Conservation (phyloP, 2,113 vertebrate genomes). For the Corvus cornix region DNA sequence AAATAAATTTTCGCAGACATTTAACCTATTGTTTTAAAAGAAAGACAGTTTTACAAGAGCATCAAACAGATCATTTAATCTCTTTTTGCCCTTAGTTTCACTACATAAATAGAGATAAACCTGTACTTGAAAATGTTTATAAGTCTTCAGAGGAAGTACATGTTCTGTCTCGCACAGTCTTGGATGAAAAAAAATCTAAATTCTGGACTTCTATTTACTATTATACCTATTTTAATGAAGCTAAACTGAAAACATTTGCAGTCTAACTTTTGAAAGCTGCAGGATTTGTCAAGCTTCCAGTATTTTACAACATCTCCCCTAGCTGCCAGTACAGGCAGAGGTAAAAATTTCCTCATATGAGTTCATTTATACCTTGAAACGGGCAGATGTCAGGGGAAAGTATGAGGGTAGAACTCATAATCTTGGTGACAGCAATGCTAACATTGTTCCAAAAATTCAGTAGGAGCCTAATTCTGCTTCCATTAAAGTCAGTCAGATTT, state of each 20-base stretch:
- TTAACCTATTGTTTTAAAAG: not conserved
- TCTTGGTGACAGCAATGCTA: slow-evolving; percentile 29
- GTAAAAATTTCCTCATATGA: slow-evolving; percentile 5
- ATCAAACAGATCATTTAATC: not conserved
- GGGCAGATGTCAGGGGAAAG: slow-evolving; percentile 10
- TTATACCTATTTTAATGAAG: not conserved
- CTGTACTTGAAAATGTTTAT: not conserved
- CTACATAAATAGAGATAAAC: not conserved
- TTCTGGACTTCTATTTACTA: not conserved
- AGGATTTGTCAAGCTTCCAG: slow-evolving; percentile 45
- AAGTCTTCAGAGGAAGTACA: not conserved
- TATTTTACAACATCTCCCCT: not conserved
- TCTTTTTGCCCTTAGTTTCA: not conserved
- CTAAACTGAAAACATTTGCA: slow-evolving; percentile 1
- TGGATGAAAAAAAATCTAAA: not conserved
- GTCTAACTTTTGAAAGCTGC: slow-evolving; percentile 13
- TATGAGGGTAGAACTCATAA: slow-evolving; percentile 17
- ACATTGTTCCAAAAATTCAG: slow-evolving; percentile 33
- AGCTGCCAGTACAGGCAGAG: slow-evolving; percentile 29
- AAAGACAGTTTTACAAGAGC: not conserved
- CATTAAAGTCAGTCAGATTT: slow-evolving; percentile 36
- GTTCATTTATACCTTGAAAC: slow-evolving; percentile 50
- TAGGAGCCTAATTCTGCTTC: slow-evolving; percentile 35
- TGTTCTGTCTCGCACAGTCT: not conserved
- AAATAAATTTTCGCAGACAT: not conserved